A percentile compares a stretch with the other conserved stretches of the same genome.
These are phyloP conservation scores for Drosophila flavopinicola DNA, from an alignment of 2,888 invertebrate genomes.

Conservation along the genomic window DNA sequence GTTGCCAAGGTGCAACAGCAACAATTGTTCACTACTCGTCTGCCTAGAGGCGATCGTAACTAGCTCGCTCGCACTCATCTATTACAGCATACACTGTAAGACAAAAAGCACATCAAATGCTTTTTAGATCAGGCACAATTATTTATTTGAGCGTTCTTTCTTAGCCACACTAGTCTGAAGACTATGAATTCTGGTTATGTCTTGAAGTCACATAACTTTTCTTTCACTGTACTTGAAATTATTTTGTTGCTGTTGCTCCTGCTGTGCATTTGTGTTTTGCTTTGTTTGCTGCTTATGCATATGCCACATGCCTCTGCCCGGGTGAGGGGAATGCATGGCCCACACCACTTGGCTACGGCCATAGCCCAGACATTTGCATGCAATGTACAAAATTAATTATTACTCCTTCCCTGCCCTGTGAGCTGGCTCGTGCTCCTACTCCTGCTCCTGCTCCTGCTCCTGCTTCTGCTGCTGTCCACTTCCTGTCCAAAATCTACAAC, in stretches of 20 bases:
- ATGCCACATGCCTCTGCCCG: constrained; percentile 55
- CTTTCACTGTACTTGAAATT: constrained; percentile 4
- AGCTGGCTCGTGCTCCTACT: background rate
- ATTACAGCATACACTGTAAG: background rate
- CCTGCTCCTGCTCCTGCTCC: background rate
- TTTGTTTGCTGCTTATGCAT: constrained; percentile 71
- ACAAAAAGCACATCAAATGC: background rate
- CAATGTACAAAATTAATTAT: constrained; percentile 82
- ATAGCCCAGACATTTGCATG: constrained; percentile 76
- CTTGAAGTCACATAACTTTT: constrained; percentile 3
- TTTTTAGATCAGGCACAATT: no score
- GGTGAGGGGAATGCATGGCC: constrained; percentile 7
- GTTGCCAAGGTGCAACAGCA: constrained; percentile 58
- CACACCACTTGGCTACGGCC: constrained; percentile 21
- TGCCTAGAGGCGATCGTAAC: no score
- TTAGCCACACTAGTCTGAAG: no score
- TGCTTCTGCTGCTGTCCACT: constrained; percentile 39
- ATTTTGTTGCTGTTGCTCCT: constrained; percentile 33
- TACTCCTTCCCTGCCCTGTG: constrained; percentile 58
- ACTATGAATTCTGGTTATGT: background rate
- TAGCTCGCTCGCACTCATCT: background rate
- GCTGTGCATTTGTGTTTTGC: constrained; percentile 37
- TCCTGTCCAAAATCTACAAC: constrained; percentile 73
- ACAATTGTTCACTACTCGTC: constrained; percentile 35
- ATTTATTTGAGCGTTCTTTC: no score